Percentiles rank a stretch among this genome's conserved stretches.
Conservation (phyloP, 1,140 invertebrate species). For the Ips typographus region DNA sequence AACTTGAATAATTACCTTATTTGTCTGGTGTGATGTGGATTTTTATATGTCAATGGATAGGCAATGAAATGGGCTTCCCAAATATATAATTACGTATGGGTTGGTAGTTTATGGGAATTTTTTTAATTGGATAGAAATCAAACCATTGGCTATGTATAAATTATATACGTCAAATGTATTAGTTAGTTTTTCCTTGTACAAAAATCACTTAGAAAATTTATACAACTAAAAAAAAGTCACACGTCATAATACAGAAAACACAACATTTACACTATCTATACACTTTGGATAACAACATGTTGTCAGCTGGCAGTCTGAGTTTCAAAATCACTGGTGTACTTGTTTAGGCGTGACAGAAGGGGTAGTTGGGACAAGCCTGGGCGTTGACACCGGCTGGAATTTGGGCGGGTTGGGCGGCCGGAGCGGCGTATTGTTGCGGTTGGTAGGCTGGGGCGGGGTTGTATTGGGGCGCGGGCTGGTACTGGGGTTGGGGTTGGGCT, state of each 20-base stretch:
- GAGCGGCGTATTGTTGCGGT: slow-evolving; percentile 27
- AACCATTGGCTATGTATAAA: neutral
- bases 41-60: too few species aligned
- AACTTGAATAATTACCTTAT: too few species aligned
- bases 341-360: slow-evolving; percentile 54
- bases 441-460: slow-evolving; percentile 25
- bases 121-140: neutral
- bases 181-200: slow-evolving; percentile 32
- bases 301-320: slow-evolving; percentile 46
- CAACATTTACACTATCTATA: slow-evolving; percentile 22
- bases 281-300: slow-evolving; percentile 43
- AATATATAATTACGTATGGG: too few species aligned
- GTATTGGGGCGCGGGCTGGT: slow-evolving; percentile 19
- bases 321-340: slow-evolving; percentile 14
- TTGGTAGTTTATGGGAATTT: too few species aligned
- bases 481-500: slow-evolving; percentile 13
- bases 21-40: too few species aligned
- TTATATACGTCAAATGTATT: neutral
- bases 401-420: slow-evolving; percentile 45
- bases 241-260: slow-evolving; percentile 7
- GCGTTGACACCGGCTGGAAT: slow-evolving; percentile 58
- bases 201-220: slow-evolving; percentile 27
- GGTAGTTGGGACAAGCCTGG: slow-evolving; percentile 61
- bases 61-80: too few species aligned
- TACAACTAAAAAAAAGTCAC: slow-evolving; percentile 28